Evolutionary conservation across 1,140 invertebrate species (phyloP), one percentile per base, ranked within the genome.

Genomic region (Drosophila yakuba): DNA sequence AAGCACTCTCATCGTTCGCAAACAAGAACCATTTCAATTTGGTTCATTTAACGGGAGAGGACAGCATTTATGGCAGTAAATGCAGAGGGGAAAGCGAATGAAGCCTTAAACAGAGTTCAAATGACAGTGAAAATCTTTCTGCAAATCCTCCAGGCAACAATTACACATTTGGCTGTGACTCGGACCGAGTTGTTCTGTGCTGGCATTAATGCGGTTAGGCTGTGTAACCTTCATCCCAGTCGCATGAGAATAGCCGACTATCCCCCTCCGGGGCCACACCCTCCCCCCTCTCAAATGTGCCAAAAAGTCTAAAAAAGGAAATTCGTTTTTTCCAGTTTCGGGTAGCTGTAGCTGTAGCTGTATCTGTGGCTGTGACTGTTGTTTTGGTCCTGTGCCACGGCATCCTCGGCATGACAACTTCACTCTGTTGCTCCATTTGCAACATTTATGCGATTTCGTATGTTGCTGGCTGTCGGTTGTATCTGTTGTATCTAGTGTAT

Each of bases 391-490:
- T 54, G 47, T 54, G 44, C 20, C 48, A 69, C 36, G 44, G 56
- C 45, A 69, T 41, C 54, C 57, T 57, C 66, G 52, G 73, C 77
- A 71, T 80, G 78, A 84, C 76, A 86, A 86, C 74, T 88, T 60
- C 55, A 72, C 64, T 78, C 58, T 82, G 64, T 88, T 86, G 83
- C 82, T 86, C 83, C 64, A 88, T 85, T 85, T 82, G 78, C 74
- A 82, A 88, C 82, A 89, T 88, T 89, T 83, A 86, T 86, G 68
- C 74, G 57, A 57, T 62, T 45, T 11, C 68, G 52, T 44, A 58
- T 71, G 64, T 39, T 54, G 36, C 35, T 43, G 36, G 17, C 15
- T 8, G 10, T 38, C n/a, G 12, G 64, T 39, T 64, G 38, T 69
- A 41, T 25, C 25, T 35, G 43, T 47, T 36, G 36, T 51, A 6